Evolutionary conservation across 2,797 vertebrate genomes (phyloP).

Genomic region (Paramormyrops hopkinsi): DNA sequence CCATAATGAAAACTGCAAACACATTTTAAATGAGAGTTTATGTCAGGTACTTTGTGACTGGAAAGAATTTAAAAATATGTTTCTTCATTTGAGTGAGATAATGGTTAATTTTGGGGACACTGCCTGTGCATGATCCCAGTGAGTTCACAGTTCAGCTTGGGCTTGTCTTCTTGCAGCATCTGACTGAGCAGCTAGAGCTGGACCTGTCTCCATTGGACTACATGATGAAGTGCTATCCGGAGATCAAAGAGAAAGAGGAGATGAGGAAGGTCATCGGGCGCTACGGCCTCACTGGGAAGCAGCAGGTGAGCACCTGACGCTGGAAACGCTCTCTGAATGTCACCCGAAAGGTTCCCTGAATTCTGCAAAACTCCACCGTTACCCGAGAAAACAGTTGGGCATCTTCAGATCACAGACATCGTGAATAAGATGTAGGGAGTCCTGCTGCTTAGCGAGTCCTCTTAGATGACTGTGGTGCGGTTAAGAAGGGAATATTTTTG

Average conservation of each 20-base stretch:
- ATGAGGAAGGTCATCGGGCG: conserved; percentile 98
- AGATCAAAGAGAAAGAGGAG: conserved; percentile 96
- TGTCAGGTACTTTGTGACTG: neutral
- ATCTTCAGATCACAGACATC: neutral
- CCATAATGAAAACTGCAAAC: neutral
- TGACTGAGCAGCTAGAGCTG: conserved; percentile 92
- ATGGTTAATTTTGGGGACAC: neutral
- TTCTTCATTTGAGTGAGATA: neutral
- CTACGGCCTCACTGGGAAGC: conserved; percentile 92
- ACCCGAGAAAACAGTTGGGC: neutral
- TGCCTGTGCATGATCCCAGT: neutral
- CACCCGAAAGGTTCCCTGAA: neutral
- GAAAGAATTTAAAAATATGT: neutral
- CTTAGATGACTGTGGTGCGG: neutral
- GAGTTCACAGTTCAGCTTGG: neutral
- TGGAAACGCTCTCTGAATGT: neutral
- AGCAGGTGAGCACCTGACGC: conserved; percentile 68
- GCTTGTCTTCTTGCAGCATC: conserved; percentile 61
- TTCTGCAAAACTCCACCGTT: neutral
- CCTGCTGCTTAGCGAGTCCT: neutral
- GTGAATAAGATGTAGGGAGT: neutral
- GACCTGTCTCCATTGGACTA: conserved; percentile 94
- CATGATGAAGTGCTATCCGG: conserved; percentile 98
- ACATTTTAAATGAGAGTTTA: neutral
- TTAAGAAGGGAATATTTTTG: neutral